These are phyloP conservation scores for Drosophila tristis DNA, from an alignment of 1,140 invertebrate genomes.

Conservation along the genomic window DNA sequence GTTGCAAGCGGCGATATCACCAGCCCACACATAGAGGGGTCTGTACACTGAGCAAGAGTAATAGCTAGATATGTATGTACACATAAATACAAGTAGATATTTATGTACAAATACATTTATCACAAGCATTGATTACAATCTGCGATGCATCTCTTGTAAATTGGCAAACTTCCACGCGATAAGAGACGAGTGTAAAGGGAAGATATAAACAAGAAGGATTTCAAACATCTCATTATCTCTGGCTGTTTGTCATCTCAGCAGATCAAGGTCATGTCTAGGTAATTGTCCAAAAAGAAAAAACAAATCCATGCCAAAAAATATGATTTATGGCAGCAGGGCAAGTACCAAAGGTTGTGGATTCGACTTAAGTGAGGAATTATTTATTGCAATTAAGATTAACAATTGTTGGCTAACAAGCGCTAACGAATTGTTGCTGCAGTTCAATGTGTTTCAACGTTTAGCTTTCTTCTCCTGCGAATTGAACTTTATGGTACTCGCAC, in stretches of 20 bases:
- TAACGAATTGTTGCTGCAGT: constrained; percentile 42
- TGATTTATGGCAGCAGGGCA: constrained; percentile 46
- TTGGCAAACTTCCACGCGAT: background rate
- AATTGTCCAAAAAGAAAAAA: no score
- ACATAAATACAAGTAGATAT: constrained; percentile 3
- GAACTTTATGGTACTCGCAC: constrained; percentile 49
- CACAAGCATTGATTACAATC: no score
- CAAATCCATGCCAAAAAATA: background rate
- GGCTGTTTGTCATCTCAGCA: background rate
- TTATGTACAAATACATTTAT: background rate
- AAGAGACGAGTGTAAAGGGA: background rate
- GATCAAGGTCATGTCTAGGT: background rate
- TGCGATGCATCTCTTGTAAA: no score
- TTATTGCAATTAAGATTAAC: constrained; percentile 62
- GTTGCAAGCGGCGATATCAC: constrained; percentile 38
- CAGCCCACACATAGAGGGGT: constrained; percentile 3
- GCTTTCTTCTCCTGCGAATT: constrained; percentile 16
- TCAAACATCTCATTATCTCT: background rate
- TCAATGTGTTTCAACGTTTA: constrained; percentile 19
- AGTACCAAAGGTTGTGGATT: constrained; percentile 20
- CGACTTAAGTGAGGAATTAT: constrained; percentile 30
- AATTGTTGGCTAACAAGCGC: constrained; percentile 27
- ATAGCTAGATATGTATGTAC: no score
- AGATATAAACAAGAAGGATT: background rate
- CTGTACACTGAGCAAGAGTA: background rate